Evolutionary conservation across 2,888 invertebrate species (phyloP).

Genomic region (Brachyptera putata): DNA sequence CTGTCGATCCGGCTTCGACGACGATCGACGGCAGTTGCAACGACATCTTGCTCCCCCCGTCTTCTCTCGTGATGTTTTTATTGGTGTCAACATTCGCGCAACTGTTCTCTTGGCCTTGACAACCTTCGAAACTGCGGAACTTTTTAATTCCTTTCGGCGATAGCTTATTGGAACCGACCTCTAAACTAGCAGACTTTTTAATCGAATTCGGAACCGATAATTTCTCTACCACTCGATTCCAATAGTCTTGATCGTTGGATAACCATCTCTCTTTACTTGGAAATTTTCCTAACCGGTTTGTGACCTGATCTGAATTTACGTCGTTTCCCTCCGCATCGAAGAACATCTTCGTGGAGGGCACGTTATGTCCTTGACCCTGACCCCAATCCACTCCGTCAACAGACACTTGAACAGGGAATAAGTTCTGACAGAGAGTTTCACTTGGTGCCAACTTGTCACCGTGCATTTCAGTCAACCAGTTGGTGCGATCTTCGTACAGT

Average conservation of each 20-base stretch:
- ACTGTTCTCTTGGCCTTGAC: slow-evolving; percentile 45
- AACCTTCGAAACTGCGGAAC: slow-evolving; percentile 53
- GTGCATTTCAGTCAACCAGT: too few relatives aligned
- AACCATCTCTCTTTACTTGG: slow-evolving; percentile 1
- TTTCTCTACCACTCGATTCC: slow-evolving; percentile 13
- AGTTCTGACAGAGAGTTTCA: not conserved
- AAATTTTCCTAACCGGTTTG: not conserved
- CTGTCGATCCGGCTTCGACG: slow-evolving; percentile 48
- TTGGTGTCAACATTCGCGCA: slow-evolving; percentile 36
- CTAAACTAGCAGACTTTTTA: slow-evolving; percentile 22
- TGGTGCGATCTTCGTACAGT: not conserved
- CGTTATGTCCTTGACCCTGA: not conserved
- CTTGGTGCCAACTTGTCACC: not conserved
- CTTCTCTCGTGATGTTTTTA: not conserved
- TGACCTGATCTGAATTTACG: not conserved
- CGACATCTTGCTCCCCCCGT: slow-evolving; percentile 15
- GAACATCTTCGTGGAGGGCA: too few relatives aligned
- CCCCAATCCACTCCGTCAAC: not conserved
- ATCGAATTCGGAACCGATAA: not conserved
- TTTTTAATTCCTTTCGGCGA: slow-evolving; percentile 45
- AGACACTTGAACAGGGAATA: slow-evolving; percentile 1
- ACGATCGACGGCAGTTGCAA: slow-evolving; percentile 58
- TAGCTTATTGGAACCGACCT: not conserved
- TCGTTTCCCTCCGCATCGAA: not conserved
- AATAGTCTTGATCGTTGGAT: slow-evolving; percentile 14